These are phyloP conservation scores for Sminthopsis crassicaudata DNA, from an alignment of 2,113 vertebrate species.

Conservation along the genomic window DNA sequence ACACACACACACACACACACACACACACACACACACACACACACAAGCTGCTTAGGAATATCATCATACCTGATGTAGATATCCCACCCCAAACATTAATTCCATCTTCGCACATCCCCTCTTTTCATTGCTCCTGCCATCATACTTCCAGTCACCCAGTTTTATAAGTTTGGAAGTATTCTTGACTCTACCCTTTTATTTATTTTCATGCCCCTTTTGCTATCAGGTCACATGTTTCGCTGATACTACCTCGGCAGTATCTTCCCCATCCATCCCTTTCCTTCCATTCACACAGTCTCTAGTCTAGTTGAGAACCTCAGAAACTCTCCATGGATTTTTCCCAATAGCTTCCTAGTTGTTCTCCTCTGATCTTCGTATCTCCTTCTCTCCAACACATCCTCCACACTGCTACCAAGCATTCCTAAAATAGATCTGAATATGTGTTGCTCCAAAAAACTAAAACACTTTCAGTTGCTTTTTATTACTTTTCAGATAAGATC, in stretches of 20 bases:
- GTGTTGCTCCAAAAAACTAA: background rate
- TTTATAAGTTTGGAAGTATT: background rate
- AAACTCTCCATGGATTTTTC: background rate
- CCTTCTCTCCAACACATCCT: background rate
- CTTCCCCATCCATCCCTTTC: background rate
- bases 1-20: no score
- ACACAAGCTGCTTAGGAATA: background rate
- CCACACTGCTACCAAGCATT: background rate
- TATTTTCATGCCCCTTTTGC: background rate
- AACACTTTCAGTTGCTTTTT: background rate
- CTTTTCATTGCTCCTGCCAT: background rate
- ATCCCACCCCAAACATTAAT: background rate
- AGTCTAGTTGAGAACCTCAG: background rate
- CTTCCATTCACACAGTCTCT: background rate
- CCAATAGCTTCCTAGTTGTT: background rate
- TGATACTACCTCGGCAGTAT: background rate
- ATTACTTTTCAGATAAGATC: background rate
- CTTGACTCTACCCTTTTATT: background rate
- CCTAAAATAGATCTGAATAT: background rate
- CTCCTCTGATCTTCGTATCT: background rate
- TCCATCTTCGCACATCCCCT: background rate
- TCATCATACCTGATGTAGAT: background rate
- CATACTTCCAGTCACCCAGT: background rate
- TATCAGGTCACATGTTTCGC: background rate
- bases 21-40: no score